Conservation (phyloP, 2,888 invertebrate species). For the Eustalomyia histrio region DNA sequence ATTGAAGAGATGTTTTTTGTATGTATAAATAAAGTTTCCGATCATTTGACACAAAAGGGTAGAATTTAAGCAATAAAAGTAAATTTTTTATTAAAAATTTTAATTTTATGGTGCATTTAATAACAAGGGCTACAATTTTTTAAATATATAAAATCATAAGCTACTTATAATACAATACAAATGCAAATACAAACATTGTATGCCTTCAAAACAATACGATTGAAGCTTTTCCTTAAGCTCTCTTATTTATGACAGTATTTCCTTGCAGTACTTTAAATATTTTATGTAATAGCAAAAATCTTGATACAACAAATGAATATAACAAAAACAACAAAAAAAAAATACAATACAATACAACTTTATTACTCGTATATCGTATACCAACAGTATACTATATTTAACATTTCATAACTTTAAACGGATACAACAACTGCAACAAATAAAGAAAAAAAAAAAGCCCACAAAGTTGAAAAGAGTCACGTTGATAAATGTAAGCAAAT, state of each 20-base stretch:
- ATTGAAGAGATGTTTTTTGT: no score
- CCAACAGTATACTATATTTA: conserved; percentile 42
- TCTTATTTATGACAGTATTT: neutral
- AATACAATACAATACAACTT: neutral
- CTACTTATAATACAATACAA: no score
- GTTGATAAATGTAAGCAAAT: neutral
- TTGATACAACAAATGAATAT: neutral
- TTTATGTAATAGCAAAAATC: neutral
- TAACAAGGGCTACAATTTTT: no score
- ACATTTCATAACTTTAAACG: conserved; percentile 29
- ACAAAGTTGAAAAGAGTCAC: conserved; percentile 7
- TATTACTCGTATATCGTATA: neutral
- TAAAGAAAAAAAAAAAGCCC: neutral
- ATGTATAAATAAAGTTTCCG: no score
- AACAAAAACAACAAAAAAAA: neutral
- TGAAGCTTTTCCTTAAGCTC: neutral
- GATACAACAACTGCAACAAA: neutral
- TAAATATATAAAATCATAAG: no score
- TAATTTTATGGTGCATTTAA: no score
- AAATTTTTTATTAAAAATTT: no score
- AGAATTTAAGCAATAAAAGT: no score
- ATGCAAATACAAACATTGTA: no score
- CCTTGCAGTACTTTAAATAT: neutral
- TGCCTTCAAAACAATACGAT: neutral
- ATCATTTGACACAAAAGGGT: no score